Percentiles rank a stretch among this genome's conserved stretches.
These are phyloP conservation scores for Epinephelus moara DNA, from an alignment of 2,113 vertebrate species.

Conservation along the genomic window DNA sequence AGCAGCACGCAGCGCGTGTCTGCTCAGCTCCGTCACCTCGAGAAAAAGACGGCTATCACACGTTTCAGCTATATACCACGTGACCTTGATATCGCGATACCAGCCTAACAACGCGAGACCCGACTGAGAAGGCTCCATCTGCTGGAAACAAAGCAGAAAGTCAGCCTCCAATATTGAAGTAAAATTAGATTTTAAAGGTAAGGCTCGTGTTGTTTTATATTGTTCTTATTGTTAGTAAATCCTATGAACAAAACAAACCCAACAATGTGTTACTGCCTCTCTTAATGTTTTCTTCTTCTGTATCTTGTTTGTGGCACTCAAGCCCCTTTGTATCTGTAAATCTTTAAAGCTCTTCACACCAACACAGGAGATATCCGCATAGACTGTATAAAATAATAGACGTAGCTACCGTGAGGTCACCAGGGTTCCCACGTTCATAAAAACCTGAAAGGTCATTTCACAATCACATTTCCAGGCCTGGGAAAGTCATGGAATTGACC, in stretches of 20 bases:
- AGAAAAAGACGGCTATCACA: background rate
- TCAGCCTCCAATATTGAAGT: background rate
- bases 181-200: background rate
- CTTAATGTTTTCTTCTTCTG: too few species aligned
- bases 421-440: too few species aligned
- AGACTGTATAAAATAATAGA: too few species aligned
- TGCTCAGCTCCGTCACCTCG: background rate
- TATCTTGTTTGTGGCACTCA: too few species aligned
- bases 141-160: background rate
- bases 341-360: too few species aligned
- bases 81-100: constrained; percentile 21
- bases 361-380: too few species aligned
- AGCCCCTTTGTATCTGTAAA: too few species aligned
- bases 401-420: too few species aligned
- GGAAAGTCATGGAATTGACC: too few species aligned
- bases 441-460: too few species aligned
- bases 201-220: background rate
- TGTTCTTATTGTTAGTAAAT: background rate
- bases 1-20: constrained; percentile 31
- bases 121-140: background rate
- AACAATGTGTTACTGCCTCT: background rate
- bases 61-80: background rate
- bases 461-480: too few species aligned
- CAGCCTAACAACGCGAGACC: constrained; percentile 17
- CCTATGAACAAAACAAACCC: background rate